Evolutionary conservation across 2,113 vertebrate species (phyloP).

Genomic region (Trinectes maculatus): DNA sequence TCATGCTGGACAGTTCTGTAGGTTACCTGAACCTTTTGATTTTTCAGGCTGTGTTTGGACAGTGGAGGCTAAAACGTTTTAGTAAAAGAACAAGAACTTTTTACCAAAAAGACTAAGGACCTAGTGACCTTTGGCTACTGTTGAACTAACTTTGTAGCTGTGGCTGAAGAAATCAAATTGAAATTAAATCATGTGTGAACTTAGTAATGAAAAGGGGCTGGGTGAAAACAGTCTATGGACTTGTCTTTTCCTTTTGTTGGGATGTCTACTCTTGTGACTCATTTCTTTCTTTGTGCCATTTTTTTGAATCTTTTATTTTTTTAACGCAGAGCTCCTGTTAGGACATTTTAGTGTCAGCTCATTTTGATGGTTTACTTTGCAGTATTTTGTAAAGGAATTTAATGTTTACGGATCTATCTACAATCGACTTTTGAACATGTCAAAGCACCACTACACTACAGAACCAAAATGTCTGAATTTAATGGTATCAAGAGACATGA

Average conservation of each 20-base stretch:
- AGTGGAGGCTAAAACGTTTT: slow-evolving; percentile 4
- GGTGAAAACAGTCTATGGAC: slow-evolving; percentile 9
- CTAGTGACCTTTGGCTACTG: background rate
- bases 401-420: slow-evolving; percentile 30
- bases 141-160: slow-evolving; percentile 8
- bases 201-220: background rate
- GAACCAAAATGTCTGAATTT: slow-evolving; percentile 34
- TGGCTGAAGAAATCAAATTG: slow-evolving; percentile 3
- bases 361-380: slow-evolving; percentile 23
- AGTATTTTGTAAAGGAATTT: slow-evolving; percentile 49
- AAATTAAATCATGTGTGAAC: slow-evolving; percentile 39
- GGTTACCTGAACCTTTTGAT: slow-evolving; percentile 22
- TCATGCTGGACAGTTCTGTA: slow-evolving; percentile 32
- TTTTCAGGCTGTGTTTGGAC: background rate
- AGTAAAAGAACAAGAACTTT: slow-evolving; percentile 15
- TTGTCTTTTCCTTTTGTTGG: background rate
- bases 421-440: slow-evolving; percentile 31
- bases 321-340: slow-evolving; percentile 22
- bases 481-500: background rate
- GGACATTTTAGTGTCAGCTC: slow-evolving; percentile 1
- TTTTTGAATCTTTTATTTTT: slow-evolving; percentile 26
- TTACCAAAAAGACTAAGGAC: slow-evolving; percentile 15
- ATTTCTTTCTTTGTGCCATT: slow-evolving; percentile 64
- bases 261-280: slow-evolving; percentile 19
- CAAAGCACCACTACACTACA: slow-evolving; percentile 28